Percentiles rank a stretch among this genome's conserved stretches.
Conservation (phyloP, 2,888 invertebrate genomes). For the Drosophila macrospina region DNA sequence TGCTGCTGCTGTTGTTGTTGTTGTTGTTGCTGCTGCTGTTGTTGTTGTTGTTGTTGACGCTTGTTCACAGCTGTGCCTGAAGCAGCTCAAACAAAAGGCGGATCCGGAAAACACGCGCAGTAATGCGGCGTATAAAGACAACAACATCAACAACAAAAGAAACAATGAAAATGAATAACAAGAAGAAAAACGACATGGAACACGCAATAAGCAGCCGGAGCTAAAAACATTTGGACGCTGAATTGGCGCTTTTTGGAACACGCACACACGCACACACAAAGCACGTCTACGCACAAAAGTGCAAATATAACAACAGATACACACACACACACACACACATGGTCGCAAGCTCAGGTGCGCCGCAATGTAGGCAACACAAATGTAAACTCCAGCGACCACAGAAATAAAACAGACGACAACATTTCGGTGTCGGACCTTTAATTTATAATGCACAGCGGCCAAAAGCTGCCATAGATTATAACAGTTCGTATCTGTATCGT, state of each 20-base stretch:
- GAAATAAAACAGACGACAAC: constrained; percentile 41
- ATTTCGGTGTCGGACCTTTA: constrained; percentile 34
- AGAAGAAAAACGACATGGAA: constrained; percentile 42
- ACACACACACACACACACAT: constrained; percentile 9
- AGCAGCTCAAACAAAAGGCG: constrained; percentile 69
- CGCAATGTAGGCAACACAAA: constrained; percentile 54
- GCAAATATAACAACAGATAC: background rate
- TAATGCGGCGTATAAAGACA: constrained; percentile 55
- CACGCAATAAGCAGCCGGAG: constrained; percentile 69
- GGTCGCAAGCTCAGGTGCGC: constrained; percentile 28
- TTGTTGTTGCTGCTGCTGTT: no score
- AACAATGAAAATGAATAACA: constrained; percentile 4
- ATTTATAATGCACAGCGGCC: constrained; percentile 63
- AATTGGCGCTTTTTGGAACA: constrained; percentile 67
- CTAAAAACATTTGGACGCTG: constrained; percentile 65
- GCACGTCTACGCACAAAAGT: constrained; percentile 6
- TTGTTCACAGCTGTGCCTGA: constrained; percentile 51
- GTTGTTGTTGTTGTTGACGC: constrained; percentile 24
- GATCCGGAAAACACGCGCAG: constrained; percentile 68
- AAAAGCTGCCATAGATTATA: constrained; percentile 40
- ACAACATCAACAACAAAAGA: constrained; percentile 10
- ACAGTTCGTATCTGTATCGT: constrained; percentile 6
- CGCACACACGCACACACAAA: constrained; percentile 7
- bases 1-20: constrained; percentile 14
- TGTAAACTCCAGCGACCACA: constrained; percentile 32